Base-by-base conservation (phyloP, 53 echinoderm and acorn worm genomes). In the Antedon mediterranea region DNA sequence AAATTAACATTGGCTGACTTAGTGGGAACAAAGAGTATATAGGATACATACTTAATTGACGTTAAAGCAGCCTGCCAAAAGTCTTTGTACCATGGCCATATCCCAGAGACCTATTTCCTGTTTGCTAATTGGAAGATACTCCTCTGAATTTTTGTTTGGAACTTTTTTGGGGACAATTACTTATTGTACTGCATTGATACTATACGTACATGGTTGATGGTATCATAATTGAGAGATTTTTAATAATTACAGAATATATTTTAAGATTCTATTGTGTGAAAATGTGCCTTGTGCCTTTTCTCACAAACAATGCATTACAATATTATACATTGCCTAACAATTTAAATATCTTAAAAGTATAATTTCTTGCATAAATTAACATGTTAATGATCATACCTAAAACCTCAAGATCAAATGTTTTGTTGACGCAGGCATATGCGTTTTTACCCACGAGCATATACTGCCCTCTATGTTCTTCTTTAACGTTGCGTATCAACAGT, bases 371-470 rank as follows among this genome's bases (percentile, higher is more conserved):
- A 37, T n/a, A 37, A 37, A 37, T 37, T 11, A 6, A 11, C 37
- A 37, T 37, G 4, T 37, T 37, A 37, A 6, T 11, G 7, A 57
- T 32, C 90, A 77, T 81, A 93, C 93, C 93, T 75, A 75, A 72
- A 2, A 93, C 90, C 23, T 86, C 71, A 7, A 93, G 84, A 23
- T 34, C 31, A 23, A 93, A 82, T 8, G 81, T 90, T 74, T 78
- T 75, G 31, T 71, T 88, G 11, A 86, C 90, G 23, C 83, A 83
- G 0, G 88, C 79, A 28, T 93, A 80, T 18, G 79, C 78, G 43
- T 89, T 86, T 31, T 79, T 79, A 8, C 85, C 93, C 0, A 90
- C 79, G 72, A 93, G 79, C 9, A 89, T 86, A 71, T 93, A 93
- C 30, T 81, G 88, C 34, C 94, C 94, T n/a, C 82, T 78, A 43